Percentiles rank a stretch among this genome's conserved stretches.
These are phyloP conservation scores for Laothoe populi DNA, from an alignment of 2,888 invertebrate species.

Conservation along the genomic window DNA sequence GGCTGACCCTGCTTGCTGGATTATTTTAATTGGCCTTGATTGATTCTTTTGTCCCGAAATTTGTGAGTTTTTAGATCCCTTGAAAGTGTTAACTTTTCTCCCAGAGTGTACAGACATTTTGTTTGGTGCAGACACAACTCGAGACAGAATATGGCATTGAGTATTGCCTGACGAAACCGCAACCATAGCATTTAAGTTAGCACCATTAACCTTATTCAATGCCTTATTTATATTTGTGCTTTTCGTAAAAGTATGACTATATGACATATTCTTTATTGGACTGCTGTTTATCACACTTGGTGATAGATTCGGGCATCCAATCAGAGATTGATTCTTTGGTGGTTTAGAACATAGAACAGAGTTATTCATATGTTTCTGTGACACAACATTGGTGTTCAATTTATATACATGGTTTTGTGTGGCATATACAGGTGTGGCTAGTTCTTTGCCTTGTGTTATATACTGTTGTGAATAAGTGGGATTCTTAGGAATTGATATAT, in stretches of 20 bases:
- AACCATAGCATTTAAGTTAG: slow-evolving; percentile 76
- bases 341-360: slow-evolving; percentile 75
- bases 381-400: slow-evolving; percentile 67
- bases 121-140: slow-evolving; percentile 79
- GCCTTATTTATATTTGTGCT: slow-evolving; percentile 74
- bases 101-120: slow-evolving; percentile 80
- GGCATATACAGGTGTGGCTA: slow-evolving; percentile 68
- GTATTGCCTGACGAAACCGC: slow-evolving; percentile 72
- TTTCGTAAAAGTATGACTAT: slow-evolving; percentile 74
- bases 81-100: slow-evolving; percentile 70
- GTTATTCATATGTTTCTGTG: slow-evolving; percentile 70
- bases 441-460: slow-evolving; percentile 68
- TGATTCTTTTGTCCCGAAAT: slow-evolving; percentile 69
- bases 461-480: slow-evolving; percentile 72
- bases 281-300: slow-evolving; percentile 69
- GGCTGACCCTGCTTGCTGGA: slow-evolving; percentile 75
- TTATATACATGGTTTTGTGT: slow-evolving; percentile 78
- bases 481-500: slow-evolving; percentile 77
- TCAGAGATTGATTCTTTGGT: slow-evolving; percentile 71
- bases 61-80: slow-evolving; percentile 72
- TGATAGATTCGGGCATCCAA: slow-evolving; percentile 69
- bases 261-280: slow-evolving; percentile 75
- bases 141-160: slow-evolving; percentile 78
- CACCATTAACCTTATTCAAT: slow-evolving; percentile 76
- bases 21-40: slow-evolving; percentile 83